Base-by-base conservation (phyloP, 2,113 vertebrate genomes). In the Himantopus leucocephalus region DNA sequence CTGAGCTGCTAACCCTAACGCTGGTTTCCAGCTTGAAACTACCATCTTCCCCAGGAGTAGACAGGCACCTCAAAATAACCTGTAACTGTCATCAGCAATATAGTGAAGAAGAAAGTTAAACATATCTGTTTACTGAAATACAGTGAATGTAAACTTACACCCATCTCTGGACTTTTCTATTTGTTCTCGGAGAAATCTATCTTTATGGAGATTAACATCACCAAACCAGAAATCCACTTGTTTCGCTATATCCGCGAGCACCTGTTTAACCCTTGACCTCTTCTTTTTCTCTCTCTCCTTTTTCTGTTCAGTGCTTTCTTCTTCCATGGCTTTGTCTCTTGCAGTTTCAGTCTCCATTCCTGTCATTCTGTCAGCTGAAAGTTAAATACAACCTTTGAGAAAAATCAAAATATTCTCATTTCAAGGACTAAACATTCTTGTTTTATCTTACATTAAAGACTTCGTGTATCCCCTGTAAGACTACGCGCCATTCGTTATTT, bases 181-280 rank as follows among this genome's bases (percentile, higher is more conserved):
- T 92, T 99, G 98, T n/a, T 99, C 99, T 63, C 98, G 98, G 27
- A 99, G 98, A 93, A 99, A 99, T 85, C 98, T 98, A 90, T 99
- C 99, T 95, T 99, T 99, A 97, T 99, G 99, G 16, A 99, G 99
- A 96, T 99, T 99, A 21, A 99, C 99, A n/a, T 99, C 99, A 3
- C 99, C 99, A 85, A 99, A 99, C 99, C 99, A 99, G 97, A 99
- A 99, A 96, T 99, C 99, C 83, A 99, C 99, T 92, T 99, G 99
- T 67, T 99, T 99, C 20, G 98, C 99, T 92, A 99, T 99, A 55
- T 99, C 99, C 34, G 98, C 98, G 39, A 99, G 98, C 91, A 99
- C 98, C 95, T 99, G 99, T 92, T 99, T 99, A n/a, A 99, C 99
- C 34, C 99, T 97, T 2, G 99, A 99, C 34, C 99, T 96, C 94